A percentile compares a stretch with the other conserved stretches of the same genome.
These are phyloP conservation scores for Manacus vitellinus DNA, from an alignment of 2,113 vertebrate species.

Conservation along the genomic window DNA sequence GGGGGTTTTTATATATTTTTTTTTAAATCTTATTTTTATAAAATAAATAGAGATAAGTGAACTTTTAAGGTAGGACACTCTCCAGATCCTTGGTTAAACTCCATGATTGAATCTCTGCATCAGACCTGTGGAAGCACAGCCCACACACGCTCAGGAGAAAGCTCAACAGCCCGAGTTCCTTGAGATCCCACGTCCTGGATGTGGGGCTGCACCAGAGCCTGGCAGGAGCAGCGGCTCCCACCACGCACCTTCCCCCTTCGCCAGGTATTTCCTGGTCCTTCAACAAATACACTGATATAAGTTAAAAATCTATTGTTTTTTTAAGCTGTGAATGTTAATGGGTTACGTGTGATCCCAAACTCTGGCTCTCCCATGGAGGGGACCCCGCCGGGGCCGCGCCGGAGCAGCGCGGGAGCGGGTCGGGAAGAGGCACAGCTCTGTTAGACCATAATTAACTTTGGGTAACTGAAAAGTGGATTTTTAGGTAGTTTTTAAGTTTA, in stretches of 20 bases:
- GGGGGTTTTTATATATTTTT: neutral
- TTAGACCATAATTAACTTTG: slow-evolving; percentile 27
- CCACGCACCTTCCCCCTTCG: neutral
- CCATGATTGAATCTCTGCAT: slow-evolving; percentile 73
- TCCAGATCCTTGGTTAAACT: slow-evolving; percentile 54
- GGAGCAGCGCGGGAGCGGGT: accelerated
- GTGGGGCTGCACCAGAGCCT: neutral
- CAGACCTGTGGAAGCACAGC: neutral
- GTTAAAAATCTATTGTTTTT: neutral
- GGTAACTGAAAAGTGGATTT: neutral
- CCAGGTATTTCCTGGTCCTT: slow-evolving; percentile 4
- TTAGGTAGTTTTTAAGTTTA: slow-evolving; percentile 7
- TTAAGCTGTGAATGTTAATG: neutral
- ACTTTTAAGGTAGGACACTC: slow-evolving; percentile 55
- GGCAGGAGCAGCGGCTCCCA: neutral
- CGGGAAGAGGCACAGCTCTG: slow-evolving; percentile 1
- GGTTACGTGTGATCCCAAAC: neutral
- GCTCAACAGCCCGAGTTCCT: neutral
- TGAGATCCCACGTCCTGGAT: neutral
- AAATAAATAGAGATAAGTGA: slow-evolving; percentile 79
- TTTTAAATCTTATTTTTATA: slow-evolving; percentile 58
- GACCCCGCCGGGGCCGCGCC: neutral
- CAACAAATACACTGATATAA: neutral
- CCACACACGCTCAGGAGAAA: neutral
- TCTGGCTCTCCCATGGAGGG: neutral